phyloP scores from a whole-genome alignment of 2,888 invertebrate species.

The Drosophila austrosaltans region DNA sequence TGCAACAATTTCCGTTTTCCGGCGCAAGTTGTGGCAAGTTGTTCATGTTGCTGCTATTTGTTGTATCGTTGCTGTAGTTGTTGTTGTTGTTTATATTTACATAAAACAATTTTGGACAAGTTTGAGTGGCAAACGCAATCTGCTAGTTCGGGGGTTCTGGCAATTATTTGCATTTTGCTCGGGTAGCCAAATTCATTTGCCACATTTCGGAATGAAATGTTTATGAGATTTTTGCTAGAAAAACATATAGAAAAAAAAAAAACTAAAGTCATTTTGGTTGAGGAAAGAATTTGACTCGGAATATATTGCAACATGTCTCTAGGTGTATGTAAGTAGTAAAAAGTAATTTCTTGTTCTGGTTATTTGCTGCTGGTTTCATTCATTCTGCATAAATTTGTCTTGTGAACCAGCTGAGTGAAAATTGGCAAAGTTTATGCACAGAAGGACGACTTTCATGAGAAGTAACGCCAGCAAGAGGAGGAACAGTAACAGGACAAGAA shows the following conservation, averaged over 20 bases:
- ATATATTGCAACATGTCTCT: conserved; percentile 33
- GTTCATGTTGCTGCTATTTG: conserved; percentile 35
- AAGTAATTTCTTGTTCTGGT: conserved; percentile 23
- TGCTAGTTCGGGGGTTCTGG: conserved; percentile 33
- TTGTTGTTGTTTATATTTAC: conserved; percentile 66
- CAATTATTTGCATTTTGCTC: conserved; percentile 70
- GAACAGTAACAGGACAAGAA: neutral
- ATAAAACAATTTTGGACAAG: conserved; percentile 74
- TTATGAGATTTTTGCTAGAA: conserved; percentile 43
- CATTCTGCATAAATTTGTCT: conserved; percentile 63
- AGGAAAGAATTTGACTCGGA: conserved; percentile 20
- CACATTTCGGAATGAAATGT: conserved; percentile 19
- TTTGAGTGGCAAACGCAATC: conserved; percentile 50
- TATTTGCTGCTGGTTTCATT: conserved; percentile 41
- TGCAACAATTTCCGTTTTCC: conserved; percentile 78
- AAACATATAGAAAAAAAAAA: conserved; percentile 1
- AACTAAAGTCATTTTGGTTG: conserved; percentile 21
- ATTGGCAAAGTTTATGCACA: conserved; percentile 67
- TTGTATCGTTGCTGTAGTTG: conserved; percentile 33
- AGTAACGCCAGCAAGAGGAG: neutral
- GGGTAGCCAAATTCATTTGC: conserved; percentile 54
- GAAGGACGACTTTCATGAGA: neutral
- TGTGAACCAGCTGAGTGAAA: conserved; percentile 57
- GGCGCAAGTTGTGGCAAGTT: conserved; percentile 50
- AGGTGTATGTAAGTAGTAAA: conserved; percentile 35